These are phyloP conservation scores for Diplodus puntazzo DNA, from an alignment of 2,797 vertebrate species.

Conservation along the genomic window DNA sequence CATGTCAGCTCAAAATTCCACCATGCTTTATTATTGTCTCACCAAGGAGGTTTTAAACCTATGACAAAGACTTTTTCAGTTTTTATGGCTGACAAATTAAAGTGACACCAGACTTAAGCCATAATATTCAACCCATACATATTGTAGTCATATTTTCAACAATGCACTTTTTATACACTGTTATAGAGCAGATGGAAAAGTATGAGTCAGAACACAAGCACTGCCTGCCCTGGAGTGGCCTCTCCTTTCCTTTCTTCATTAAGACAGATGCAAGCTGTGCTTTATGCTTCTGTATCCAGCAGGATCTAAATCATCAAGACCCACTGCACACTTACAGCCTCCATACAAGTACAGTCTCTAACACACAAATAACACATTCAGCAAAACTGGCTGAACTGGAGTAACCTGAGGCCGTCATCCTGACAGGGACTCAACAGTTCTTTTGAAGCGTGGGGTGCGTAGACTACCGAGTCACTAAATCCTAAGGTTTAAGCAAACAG, in stretches of 20 bases:
- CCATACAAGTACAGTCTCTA: constrained; percentile 4
- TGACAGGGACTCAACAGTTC: neutral
- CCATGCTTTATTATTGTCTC: neutral
- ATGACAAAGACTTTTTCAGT: neutral
- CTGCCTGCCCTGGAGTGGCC: constrained; percentile 24
- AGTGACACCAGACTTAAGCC: neutral
- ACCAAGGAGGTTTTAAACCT: neutral
- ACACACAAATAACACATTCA: constrained; percentile 7
- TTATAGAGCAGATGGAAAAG: constrained; percentile 47
- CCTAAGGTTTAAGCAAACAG: neutral
- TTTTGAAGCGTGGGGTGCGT: neutral
- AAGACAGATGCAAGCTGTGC: constrained; percentile 36
- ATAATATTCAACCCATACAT: constrained; percentile 8
- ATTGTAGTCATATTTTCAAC: constrained; percentile 12
- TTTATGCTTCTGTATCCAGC: constrained; percentile 13
- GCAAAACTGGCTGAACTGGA: neutral
- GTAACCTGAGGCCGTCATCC: neutral
- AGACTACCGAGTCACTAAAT: neutral
- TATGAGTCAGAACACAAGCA: constrained; percentile 41
- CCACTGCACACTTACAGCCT: constrained; percentile 4
- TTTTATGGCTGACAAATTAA: neutral
- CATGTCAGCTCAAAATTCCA: constrained; percentile 13
- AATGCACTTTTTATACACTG: constrained; percentile 8
- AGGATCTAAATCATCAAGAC: constrained; percentile 31
- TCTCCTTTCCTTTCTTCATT: constrained; percentile 24